phyloP scores from a whole-genome alignment of 2,113 vertebrate genomes.

The Crypturellus undulatus region DNA sequence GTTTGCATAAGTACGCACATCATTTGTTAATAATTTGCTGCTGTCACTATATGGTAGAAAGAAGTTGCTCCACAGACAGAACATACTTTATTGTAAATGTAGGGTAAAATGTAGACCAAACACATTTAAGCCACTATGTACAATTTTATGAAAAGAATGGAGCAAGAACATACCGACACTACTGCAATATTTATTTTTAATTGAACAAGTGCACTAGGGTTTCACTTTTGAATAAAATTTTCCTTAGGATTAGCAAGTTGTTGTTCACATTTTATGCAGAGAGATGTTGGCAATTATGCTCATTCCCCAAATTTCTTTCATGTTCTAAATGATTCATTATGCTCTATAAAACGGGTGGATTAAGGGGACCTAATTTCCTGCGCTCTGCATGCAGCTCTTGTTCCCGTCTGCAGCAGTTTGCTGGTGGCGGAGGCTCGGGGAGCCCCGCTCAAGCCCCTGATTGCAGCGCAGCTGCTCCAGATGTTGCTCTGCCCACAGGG shows the following conservation, averaged over 20 bases:
- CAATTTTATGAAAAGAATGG: background rate
- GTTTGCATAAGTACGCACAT: background rate
- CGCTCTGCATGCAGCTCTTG: background rate
- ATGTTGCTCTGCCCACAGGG: background rate
- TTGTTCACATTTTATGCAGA: background rate
- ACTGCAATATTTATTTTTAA: background rate
- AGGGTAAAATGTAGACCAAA: background rate
- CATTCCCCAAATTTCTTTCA: background rate
- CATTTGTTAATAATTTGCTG: slow-evolving; percentile 2
- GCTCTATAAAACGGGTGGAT: background rate
- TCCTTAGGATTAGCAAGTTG: background rate
- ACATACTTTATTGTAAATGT: background rate
- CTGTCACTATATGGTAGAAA: background rate
- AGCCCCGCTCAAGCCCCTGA: background rate
- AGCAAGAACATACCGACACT: background rate
- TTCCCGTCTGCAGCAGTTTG: background rate
- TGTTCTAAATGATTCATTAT: background rate
- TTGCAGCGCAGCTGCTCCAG: background rate
- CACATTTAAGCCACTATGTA: background rate
- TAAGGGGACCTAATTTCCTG: background rate
- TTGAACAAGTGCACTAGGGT: background rate
- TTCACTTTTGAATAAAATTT: background rate
- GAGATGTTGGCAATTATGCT: background rate
- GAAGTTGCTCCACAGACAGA: background rate
- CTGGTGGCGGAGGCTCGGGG: background rate